Evolutionary conservation across 2,797 vertebrate genomes (phyloP).

Genomic region (Pangasius krempfi): DNA sequence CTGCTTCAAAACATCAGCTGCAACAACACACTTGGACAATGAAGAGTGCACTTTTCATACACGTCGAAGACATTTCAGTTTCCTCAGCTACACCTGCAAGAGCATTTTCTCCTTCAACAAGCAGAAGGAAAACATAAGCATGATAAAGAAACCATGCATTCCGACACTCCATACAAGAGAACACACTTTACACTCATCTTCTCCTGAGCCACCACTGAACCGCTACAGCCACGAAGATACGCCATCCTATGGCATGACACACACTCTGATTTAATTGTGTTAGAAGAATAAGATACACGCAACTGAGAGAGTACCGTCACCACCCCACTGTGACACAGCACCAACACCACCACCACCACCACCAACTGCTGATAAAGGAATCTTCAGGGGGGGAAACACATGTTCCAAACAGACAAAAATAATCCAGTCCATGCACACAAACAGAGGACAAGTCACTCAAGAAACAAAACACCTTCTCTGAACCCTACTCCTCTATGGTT

Average conservation of each 20-base stretch:
- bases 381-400: slow-evolving; percentile 37
- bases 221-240: slow-evolving; percentile 43
- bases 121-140: slow-evolving; percentile 43
- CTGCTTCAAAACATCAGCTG: slow-evolving; percentile 36
- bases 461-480: slow-evolving; percentile 11
- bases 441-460: slow-evolving; percentile 28
- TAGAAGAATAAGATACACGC: slow-evolving; percentile 48
- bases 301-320: neutral
- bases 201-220: slow-evolving; percentile 34
- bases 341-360: slow-evolving; percentile 36
- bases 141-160: slow-evolving; percentile 26
- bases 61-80: slow-evolving; percentile 49
- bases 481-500: slow-evolving; percentile 26
- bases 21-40: slow-evolving; percentile 55
- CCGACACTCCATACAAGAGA: slow-evolving; percentile 34
- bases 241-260: slow-evolving; percentile 37
- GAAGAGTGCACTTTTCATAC: slow-evolving; percentile 31
- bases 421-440: slow-evolving; percentile 38
- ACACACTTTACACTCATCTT: slow-evolving; percentile 40
- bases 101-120: slow-evolving; percentile 33
- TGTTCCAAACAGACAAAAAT: slow-evolving; percentile 39
- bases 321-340: slow-evolving; percentile 51
- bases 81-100: slow-evolving; percentile 38
- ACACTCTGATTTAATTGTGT: slow-evolving; percentile 32
- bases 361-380: slow-evolving; percentile 48